Evolutionary conservation across 2,797 vertebrate species (phyloP).

Genomic region (Lacerta bilineata): DNA sequence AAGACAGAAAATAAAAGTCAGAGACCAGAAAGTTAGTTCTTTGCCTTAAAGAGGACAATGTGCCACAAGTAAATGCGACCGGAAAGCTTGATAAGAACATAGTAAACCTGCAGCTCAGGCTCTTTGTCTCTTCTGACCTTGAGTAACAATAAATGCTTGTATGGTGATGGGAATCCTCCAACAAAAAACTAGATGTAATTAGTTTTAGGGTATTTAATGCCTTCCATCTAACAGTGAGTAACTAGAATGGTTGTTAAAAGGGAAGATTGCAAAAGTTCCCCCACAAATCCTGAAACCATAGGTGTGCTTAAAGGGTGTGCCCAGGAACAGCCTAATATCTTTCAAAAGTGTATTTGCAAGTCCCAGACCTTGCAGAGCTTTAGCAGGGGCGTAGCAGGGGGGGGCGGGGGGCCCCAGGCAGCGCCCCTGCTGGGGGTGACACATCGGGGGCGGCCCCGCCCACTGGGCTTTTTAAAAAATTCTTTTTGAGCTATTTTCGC

Average conservation of each 20-base stretch:
- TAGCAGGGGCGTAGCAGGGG: too few relatives aligned
- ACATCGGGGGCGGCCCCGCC: too few relatives aligned
- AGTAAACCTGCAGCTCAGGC: not conserved
- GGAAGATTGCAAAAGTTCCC: not conserved
- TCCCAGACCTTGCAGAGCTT: too few relatives aligned
- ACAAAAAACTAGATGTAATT: not conserved
- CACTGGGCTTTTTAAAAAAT: too few relatives aligned
- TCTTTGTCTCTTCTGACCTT: not conserved
- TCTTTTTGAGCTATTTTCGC: too few relatives aligned
- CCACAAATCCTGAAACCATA: not conserved
- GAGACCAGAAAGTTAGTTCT: not conserved
- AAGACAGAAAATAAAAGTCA: constrained; percentile 1
- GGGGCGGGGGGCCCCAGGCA: too few relatives aligned
- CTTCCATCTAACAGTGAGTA: not conserved
- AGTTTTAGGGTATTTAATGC: constrained; percentile 19
- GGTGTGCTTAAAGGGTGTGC: not conserved
- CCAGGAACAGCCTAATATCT: too few relatives aligned
- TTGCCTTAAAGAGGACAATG: constrained; percentile 20
- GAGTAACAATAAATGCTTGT: not conserved
- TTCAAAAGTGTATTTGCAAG: too few relatives aligned
- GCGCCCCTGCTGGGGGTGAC: too few relatives aligned
- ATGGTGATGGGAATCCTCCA: not conserved
- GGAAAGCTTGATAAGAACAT: not conserved
- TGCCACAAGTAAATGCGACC: not conserved
- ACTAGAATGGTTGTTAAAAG: not conserved